Evolutionary conservation across 2,113 vertebrate species (phyloP).

Genomic region (Trogon surrucura): DNA sequence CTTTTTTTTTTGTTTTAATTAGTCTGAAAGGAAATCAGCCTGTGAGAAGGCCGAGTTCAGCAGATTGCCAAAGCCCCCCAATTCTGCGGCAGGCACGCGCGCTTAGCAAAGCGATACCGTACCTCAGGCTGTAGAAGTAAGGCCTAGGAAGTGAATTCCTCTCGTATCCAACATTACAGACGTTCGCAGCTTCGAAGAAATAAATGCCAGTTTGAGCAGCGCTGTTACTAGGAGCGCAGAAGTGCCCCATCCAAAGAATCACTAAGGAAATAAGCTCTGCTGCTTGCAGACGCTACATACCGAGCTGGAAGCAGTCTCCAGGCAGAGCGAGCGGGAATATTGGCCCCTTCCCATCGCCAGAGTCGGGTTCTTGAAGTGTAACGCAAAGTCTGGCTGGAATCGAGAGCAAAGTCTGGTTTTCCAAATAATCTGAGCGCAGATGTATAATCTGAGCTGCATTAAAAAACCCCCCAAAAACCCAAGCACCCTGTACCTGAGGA

Average conservation of each 20-base stretch:
- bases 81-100: neutral
- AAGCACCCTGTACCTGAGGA: neutral
- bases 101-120: accelerated
- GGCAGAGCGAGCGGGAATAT: neutral
- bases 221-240: neutral
- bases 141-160: neutral
- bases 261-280: constrained; percentile 22
- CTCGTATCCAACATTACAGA: accelerated
- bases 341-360: neutral
- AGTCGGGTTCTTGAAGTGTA: neutral
- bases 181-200: neutral
- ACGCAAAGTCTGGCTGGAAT: neutral
- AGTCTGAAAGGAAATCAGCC: neutral
- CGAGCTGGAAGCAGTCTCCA: neutral
- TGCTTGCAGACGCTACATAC: neutral
- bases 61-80: neutral
- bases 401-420: neutral
- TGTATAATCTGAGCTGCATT: accelerated
- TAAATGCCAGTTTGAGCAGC: neutral
- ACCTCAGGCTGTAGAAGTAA: neutral
- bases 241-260: constrained; percentile 36
- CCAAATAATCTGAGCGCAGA: neutral
- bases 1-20: neutral
- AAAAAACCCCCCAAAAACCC: neutral
- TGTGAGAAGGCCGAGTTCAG: neutral